Conservation (phyloP, 2,797 vertebrate genomes). For the Phoebastria nigripes region DNA sequence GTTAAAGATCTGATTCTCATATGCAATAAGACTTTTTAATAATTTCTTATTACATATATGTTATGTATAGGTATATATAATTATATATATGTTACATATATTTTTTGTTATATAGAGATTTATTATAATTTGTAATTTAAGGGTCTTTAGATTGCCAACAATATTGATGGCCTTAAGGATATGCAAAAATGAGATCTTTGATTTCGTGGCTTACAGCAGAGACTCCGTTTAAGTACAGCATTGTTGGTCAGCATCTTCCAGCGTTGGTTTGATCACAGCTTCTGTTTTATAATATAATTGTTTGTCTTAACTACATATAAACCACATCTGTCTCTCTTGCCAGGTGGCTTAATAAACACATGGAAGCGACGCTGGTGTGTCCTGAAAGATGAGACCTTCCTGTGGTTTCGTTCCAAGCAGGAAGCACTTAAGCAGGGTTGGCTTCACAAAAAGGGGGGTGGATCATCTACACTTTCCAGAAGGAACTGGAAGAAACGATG, state of each 20-base stretch:
- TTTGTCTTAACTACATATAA: neutral
- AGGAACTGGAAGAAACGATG: conserved; percentile 98
- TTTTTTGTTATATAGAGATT: neutral
- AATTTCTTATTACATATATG: neutral
- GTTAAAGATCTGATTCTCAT: neutral
- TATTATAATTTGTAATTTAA: neutral
- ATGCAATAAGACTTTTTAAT: neutral
- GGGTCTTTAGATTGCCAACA: neutral
- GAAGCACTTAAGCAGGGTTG: conserved; percentile 97
- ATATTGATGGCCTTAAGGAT: neutral
- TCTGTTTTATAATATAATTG: neutral
- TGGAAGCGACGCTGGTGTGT: conserved; percentile 98
- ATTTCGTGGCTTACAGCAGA: neutral
- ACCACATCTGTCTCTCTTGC: neutral
- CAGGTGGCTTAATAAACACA: conserved; percentile 93
- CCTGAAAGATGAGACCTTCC: conserved; percentile 94
- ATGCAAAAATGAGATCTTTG: neutral
- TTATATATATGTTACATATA: neutral
- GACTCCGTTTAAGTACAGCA: neutral
- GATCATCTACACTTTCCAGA: conserved; percentile 92
- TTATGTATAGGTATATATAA: neutral
- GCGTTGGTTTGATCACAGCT: neutral
- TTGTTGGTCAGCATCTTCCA: neutral
- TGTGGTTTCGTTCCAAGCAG: conserved; percentile 97
- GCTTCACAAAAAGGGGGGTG: conserved; percentile 95